phyloP scores from a whole-genome alignment of 2,113 vertebrate genomes.

The Triplophysa siluroides region DNA sequence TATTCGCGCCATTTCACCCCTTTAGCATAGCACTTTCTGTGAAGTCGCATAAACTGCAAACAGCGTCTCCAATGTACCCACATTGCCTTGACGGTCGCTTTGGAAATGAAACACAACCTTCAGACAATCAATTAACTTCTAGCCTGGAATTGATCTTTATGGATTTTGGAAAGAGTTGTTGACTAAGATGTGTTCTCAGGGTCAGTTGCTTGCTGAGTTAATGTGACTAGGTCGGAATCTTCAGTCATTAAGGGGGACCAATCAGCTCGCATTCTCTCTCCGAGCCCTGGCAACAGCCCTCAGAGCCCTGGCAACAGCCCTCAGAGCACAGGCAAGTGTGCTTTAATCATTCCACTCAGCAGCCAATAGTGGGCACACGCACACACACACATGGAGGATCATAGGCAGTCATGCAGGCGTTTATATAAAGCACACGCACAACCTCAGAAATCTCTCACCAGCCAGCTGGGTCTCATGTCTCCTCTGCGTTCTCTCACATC shows the following conservation, averaged over 20 bases:
- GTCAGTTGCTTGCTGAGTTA: conserved; percentile 54
- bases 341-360: conserved; percentile 48
- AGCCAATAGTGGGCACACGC: conserved; percentile 36
- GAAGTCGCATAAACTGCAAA: neutral
- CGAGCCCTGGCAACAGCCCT: conserved; percentile 78
- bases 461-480: conserved; percentile 11
- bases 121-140: conserved; percentile 25
- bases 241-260: conserved; percentile 68
- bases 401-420: neutral
- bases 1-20: neutral
- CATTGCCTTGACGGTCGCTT: conserved; percentile 10
- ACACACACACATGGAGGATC: neutral
- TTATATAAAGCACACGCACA: conserved; percentile 12
- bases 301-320: conserved; percentile 40
- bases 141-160: conserved; percentile 20
- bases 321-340: conserved; percentile 61
- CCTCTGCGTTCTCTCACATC: conserved; percentile 1
- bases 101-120: conserved; percentile 28
- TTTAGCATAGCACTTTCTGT: conserved; percentile 8
- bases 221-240: conserved; percentile 65
- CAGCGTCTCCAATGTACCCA: neutral
- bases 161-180: conserved; percentile 14
- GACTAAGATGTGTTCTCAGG: conserved; percentile 25
- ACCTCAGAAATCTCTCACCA: neutral
- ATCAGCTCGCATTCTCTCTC: conserved; percentile 66